These are phyloP conservation scores for Damaliscus lunatus DNA, from an alignment of 2,113 vertebrate genomes.

Conservation along the genomic window DNA sequence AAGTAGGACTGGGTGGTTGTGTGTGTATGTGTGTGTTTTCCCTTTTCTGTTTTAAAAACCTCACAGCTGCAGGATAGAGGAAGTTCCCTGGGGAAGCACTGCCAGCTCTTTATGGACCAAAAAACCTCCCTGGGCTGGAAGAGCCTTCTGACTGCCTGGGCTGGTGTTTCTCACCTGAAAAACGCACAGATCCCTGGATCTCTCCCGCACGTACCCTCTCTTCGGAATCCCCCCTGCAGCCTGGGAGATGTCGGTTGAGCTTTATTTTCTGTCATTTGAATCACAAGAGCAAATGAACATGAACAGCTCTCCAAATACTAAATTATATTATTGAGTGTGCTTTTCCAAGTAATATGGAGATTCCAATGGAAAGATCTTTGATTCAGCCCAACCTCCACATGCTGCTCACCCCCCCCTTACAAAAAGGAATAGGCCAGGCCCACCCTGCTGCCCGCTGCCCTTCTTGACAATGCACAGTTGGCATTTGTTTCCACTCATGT, in stretches of 20 bases:
- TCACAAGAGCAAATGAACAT: neutral
- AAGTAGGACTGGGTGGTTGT: neutral
- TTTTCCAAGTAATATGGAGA: neutral
- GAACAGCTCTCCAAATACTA: neutral
- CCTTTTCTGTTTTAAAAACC: conserved; percentile 1
- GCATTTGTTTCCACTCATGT: neutral
- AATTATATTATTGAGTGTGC: neutral
- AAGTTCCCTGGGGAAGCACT: neutral
- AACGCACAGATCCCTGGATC: neutral
- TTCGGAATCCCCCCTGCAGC: neutral
- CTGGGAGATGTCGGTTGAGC: neutral
- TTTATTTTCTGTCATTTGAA: neutral
- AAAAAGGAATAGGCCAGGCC: neutral
- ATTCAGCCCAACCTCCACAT: neutral
- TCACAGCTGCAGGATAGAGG: neutral
- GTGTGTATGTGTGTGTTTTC: neutral
- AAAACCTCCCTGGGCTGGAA: neutral
- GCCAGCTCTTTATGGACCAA: neutral
- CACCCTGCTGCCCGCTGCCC: neutral
- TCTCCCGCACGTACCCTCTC: neutral
- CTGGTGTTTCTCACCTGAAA: neutral
- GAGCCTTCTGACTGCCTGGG: neutral
- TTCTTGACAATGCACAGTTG: neutral
- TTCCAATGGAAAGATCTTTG: neutral
- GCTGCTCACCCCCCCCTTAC: neutral